Base-by-base conservation (phyloP, 1,140 invertebrate genomes). In the Homalodisca vitripennis region DNA sequence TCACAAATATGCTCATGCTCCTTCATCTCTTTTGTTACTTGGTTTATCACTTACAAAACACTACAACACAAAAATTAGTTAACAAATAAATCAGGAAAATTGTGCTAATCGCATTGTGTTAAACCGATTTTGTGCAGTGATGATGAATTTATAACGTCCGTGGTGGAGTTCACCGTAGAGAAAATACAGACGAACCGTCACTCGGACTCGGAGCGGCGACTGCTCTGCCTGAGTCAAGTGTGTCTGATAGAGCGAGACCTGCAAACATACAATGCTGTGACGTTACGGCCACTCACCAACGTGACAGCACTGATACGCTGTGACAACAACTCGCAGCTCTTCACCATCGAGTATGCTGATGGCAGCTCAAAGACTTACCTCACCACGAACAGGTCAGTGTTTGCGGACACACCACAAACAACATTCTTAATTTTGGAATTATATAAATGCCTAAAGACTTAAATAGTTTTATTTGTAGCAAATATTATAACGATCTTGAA, bases 191-290 rank as follows among this genome's bases (percentile, higher is more conserved):
- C 87, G 14, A 80, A 84, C 6, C 84, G 93, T 55, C 91, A 95
- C 79, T 84, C 85, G 72, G 92, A 93, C 74, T 87, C 89, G 2
- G 89, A 94, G 31, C 84, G 92, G 72, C 84, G 97, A 70, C 93
- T 93, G 1, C 83, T 99, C n/a, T 98, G 97, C 78, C 83, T 99
- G 0, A 96, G 95, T 0, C 97, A 99, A 80, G 92, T 91, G 0
- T 99, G 97, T 82, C 82, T 99, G 22, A 80, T 99, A 31, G 98
- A 99, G 84, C 84, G 98, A 75, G 98, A 99, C 84, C 94, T 94
- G 26, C 92, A 93, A 76, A 97, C 95, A 0, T 99, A 99, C 79
- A 92, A 89, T 75, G 90, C 97, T 70, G 91, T 88, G 73, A 96
- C 96, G 24, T 82, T 97, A 34, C 89, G 93, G 74, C 95, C 96